Base-by-base conservation (phyloP, 2,888 invertebrate species). In the Embidobia sp. region DNA sequence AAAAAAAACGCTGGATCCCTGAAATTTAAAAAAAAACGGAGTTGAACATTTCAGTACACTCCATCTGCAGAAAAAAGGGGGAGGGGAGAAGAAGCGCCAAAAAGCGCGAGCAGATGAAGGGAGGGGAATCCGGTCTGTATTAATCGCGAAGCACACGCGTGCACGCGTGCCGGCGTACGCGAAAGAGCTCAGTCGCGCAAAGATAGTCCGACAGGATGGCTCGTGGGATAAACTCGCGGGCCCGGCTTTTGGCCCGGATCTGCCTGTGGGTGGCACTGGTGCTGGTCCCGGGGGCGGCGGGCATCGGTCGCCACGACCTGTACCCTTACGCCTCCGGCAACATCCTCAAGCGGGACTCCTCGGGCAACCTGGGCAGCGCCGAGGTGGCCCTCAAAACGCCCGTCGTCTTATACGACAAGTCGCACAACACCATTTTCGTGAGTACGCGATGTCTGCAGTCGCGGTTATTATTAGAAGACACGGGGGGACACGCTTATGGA, bases 391-490 rank as follows among this genome's bases (percentile, higher is more conserved):
- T 96, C 1, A 91, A 91, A 84, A 93, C 94, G 29, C 96, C 97
- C 1, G 92, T 98, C 61, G 91, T 92, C 49, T 96, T 96, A 90
- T 98, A 94, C 88, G 95, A 94, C 81, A 93, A 93, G 80, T 90
- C 90, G 77, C 97, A 95, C 89, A 92, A 93, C 63, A 92, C 93
- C 27, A 91, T 97, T 84, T 97, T 92, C 90, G 97, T 98, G 91
- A 97, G 97, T 96, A 84, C 18, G 31, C 48, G 19, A 46, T 48
- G 22, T 67, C 55, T 35, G 44, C 40, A 15, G 57, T 48, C 73
- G 44, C 11, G 59, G 27, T 74, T 75, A 70, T 66, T 70, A 67
- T 61, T 74, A 61, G 69, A 51, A 16, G 44, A 31, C 61, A 49
- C 37, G 69, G 53, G 69, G 61, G 53, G 22, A n/a, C 35, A 15